These are phyloP conservation scores for Megalurothrips usitatus DNA, from an alignment of 2,888 invertebrate genomes.

Conservation along the genomic window DNA sequence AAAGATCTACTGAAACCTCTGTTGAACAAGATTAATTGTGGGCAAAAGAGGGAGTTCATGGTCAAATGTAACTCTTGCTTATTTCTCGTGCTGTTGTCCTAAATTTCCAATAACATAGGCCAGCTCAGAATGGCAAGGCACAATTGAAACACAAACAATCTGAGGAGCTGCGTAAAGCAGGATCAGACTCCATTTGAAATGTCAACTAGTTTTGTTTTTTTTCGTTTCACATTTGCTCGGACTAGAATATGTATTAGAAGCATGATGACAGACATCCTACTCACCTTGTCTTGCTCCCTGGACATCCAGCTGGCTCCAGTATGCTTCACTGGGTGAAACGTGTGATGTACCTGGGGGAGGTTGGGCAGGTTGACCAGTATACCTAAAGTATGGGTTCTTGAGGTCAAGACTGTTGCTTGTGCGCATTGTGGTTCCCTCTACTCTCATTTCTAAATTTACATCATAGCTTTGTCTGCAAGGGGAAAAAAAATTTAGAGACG, in stretches of 20 bases:
- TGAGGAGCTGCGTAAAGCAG: too few species aligned
- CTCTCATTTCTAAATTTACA: constrained; percentile 88
- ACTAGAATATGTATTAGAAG: constrained; percentile 38
- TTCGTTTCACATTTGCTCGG: background rate
- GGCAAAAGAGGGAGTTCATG: too few species aligned
- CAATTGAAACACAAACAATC: too few species aligned
- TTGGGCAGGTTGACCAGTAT: constrained; percentile 86
- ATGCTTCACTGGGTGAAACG: constrained; percentile 88
- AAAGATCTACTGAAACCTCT: too few species aligned
- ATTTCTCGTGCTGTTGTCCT: too few species aligned
- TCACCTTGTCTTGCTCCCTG: constrained; percentile 55
- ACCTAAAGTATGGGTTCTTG: constrained; percentile 97
- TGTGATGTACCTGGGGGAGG: constrained; percentile 89
- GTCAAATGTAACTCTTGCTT: too few species aligned
- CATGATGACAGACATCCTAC: constrained; percentile 39
- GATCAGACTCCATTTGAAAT: too few species aligned
- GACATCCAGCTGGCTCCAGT: constrained; percentile 81
- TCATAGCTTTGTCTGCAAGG: constrained; percentile 87
- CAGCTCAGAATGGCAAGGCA: too few species aligned
- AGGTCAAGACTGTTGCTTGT: constrained; percentile 91
- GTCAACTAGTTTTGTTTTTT: too few species aligned
- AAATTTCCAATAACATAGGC: too few species aligned
- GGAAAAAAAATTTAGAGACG: constrained; percentile 28
- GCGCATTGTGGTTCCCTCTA: constrained; percentile 78
- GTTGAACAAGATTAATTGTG: too few species aligned